Conservation (phyloP, 2,888 invertebrate species). For the Anodontia alba region DNA sequence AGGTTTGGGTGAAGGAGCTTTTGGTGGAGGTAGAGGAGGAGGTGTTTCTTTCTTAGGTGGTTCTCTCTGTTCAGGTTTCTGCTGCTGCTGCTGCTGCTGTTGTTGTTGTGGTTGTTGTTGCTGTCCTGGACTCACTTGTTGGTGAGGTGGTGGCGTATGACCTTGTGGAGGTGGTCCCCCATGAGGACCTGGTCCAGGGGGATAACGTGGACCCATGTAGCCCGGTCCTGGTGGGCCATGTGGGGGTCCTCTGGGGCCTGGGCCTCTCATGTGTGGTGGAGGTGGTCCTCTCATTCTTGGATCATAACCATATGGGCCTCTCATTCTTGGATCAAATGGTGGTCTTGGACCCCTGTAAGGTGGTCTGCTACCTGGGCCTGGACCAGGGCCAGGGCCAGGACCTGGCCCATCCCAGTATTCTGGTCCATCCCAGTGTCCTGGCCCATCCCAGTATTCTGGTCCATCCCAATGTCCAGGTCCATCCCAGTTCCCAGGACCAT, state of each 20-base stretch:
- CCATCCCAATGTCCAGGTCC: slow-evolving; percentile 44
- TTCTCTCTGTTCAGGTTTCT: slow-evolving; percentile 35
- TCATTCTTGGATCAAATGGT: slow-evolving; percentile 62
- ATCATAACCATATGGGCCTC: slow-evolving; percentile 56
- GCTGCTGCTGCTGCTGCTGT: no score
- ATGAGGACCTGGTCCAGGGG: slow-evolving; percentile 51
- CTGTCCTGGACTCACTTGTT: not conserved
- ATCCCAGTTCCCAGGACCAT: slow-evolving; percentile 56
- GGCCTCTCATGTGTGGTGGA: slow-evolving; percentile 55
- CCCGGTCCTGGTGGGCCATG: slow-evolving; percentile 64
- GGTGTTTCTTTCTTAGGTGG: slow-evolving; percentile 60
- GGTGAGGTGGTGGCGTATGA: slow-evolving; percentile 45
- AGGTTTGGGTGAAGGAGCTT: slow-evolving; percentile 78
- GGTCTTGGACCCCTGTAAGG: slow-evolving; percentile 69
- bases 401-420: slow-evolving; percentile 61
- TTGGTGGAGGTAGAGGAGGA: slow-evolving; percentile 79
- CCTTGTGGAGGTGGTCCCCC: slow-evolving; percentile 40
- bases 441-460: slow-evolving; percentile 56
- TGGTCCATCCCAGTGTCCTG: slow-evolving; percentile 53
- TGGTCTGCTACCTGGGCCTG: slow-evolving; percentile 53
- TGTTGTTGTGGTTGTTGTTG: slow-evolving; percentile 14
- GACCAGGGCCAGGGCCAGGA: slow-evolving; percentile 51
- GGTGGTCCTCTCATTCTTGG: slow-evolving; percentile 55
- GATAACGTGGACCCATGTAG: slow-evolving; percentile 50
- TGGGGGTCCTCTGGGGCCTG: slow-evolving; percentile 57